Conservation (phyloP, 2,797 vertebrate genomes). For the Cirrhinus mrigala region DNA sequence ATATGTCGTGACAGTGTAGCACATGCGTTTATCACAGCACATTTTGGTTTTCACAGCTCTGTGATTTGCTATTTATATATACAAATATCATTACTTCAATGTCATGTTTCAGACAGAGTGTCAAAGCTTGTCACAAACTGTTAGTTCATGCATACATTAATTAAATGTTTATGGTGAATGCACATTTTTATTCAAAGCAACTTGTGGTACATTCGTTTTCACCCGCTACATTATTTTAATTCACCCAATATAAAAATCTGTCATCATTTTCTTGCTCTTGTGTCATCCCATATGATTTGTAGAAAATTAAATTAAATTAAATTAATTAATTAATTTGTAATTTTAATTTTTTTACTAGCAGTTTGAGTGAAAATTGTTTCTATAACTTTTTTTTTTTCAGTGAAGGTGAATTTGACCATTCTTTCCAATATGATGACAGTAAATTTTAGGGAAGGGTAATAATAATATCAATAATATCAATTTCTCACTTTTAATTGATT, state of each 20-base stretch:
- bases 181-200: not conserved
- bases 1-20: not conserved
- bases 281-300: no score
- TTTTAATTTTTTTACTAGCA: no score
- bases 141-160: not conserved
- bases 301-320: no score
- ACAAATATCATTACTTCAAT: no score
- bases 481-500: no score
- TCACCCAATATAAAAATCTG: not conserved
- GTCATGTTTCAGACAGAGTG: not conserved
- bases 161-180: not conserved
- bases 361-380: not conserved
- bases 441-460: no score
- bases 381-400: no score
- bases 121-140: slow-evolving; percentile 19
- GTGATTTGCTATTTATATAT: not conserved
- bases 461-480: no score
- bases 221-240: not conserved
- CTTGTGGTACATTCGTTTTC: not conserved
- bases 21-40: not conserved
- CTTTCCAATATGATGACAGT: not conserved
- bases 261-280: no score
- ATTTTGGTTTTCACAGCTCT: slow-evolving; percentile 7
- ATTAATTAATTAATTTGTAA: no score
- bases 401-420: not conserved